Evolutionary conservation across 2,888 invertebrate species (phyloP), one percentile per base, ranked within the genome.

Genomic region (Drosophila tanythrix): DNA sequence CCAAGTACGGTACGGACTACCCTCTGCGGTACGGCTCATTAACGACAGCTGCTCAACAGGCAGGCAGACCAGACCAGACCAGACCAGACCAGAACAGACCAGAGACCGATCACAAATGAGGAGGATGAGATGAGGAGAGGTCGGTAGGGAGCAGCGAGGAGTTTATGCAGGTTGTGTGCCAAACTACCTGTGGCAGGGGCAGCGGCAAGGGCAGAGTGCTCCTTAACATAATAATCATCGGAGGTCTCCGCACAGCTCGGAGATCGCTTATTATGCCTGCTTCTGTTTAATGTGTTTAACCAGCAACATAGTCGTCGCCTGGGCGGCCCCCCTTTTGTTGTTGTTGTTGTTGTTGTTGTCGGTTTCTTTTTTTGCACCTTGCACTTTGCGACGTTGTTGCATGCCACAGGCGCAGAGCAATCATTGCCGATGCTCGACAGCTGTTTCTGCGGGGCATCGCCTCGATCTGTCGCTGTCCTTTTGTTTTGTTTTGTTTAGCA

Each of bases 41-140:
- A 86, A 82, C 85, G 85, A 86, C 85, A 86, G 85, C 89, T 86
- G 85, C 89, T 89, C 88, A 81, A 74, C 77, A 69, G 76, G 55
- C 76, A 36, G 53, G 46, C 52, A 33, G 53, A 40, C 46, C 48
- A 8, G 13, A 6, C 43, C 40, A 40, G 21, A 8, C 51, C 53
- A 36, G 31, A 25, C 51, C 27, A 8, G 13, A 38, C 10, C 38
- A 38, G 38, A 40, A 4, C 43, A 43, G 8, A 38, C 40, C 51
- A 38, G 33, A 36, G 18, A 48, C 57, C 33, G 33, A 58, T 35
- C 35, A 5, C 15, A 29, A 40, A 21, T 55, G 40, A 51, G 10
- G 40, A 64, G 62, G 38, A 51, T 55, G 50, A 40, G 55, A 53
- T 31, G 53, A 71, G 60, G 31, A 40, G 50, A 52, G 52, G 21